Conservation (phyloP, 2,797 vertebrate species). For the Neosilurus hyrtlii region DNA sequence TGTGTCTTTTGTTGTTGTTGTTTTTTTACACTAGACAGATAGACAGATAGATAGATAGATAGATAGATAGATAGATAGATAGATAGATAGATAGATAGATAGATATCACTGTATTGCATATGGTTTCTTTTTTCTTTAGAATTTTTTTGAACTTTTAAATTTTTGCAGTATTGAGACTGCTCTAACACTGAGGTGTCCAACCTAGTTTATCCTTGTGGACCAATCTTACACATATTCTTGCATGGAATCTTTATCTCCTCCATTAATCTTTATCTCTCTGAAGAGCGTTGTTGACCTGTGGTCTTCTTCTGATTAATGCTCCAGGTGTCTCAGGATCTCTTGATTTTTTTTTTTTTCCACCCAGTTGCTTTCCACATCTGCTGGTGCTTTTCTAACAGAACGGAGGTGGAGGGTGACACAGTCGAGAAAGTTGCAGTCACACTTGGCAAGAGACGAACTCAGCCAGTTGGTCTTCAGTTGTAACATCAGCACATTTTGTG, state of each 20-base stretch:
- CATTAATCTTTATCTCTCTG: slow-evolving; percentile 32
- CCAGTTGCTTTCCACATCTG: slow-evolving; percentile 20
- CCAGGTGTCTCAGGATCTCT: slow-evolving; percentile 30
- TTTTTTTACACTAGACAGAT: not conserved
- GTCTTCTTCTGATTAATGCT: slow-evolving; percentile 23
- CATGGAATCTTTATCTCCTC: slow-evolving; percentile 17
- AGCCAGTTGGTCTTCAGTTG: slow-evolving; percentile 29
- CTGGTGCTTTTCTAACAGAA: slow-evolving; percentile 20
- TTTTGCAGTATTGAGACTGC: not conserved
- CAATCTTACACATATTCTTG: not conserved
- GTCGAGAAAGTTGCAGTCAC: slow-evolving; percentile 24
- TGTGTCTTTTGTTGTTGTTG: not conserved
- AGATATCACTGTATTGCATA: not conserved
- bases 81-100: not conserved
- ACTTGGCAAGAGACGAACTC: slow-evolving; percentile 20
- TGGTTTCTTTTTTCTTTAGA: not conserved
- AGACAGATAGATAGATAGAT: not conserved
- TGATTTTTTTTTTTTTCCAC: not conserved
- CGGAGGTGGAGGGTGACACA: slow-evolving; percentile 20
- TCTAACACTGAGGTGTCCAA: not conserved
- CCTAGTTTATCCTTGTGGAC: not conserved
- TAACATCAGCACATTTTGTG: slow-evolving; percentile 31
- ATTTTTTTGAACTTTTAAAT: no score
- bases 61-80: not conserved
- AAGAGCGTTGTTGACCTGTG: slow-evolving; percentile 30